Conservation (phyloP, 30 jellyfish, hydroid and myxozoan genomes). For the Hydractinia echinata region DNA sequence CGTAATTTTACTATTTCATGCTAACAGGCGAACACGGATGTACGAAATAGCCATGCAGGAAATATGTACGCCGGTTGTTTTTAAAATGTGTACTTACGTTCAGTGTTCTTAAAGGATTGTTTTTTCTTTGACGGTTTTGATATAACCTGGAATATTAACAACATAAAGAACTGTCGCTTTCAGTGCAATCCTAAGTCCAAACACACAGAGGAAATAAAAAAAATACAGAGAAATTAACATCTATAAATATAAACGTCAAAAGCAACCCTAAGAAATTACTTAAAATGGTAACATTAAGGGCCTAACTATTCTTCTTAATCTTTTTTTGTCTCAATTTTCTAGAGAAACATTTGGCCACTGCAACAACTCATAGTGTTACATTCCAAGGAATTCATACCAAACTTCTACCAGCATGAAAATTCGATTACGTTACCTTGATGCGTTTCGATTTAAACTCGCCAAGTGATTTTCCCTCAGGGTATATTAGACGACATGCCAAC, state of each 20-base stretch:
- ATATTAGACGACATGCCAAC: slow-evolving; percentile 48
- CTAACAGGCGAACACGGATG: no score
- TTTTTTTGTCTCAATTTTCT: not conserved
- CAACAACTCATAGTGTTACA: no score
- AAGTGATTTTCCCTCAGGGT: slow-evolving; percentile 85
- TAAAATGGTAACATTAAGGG: not conserved
- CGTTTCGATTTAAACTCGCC: slow-evolving; percentile 83
- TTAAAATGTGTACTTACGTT: slow-evolving; percentile 45
- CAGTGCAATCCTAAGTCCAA: no score
- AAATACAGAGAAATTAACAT: not conserved
- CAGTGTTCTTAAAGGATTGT: slow-evolving; percentile 90
- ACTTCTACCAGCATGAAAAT: not conserved
- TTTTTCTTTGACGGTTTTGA: slow-evolving; percentile 95
- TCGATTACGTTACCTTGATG: slow-evolving; percentile 62
- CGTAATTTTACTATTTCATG: no score
- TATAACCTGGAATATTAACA: slow-evolving; percentile 56
- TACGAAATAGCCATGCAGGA: no score
- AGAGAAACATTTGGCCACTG: no score
- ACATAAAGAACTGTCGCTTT: not conserved
- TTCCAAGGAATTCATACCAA: no score
- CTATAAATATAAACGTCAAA: no score
- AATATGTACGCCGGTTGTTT: no score
- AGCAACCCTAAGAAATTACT: not conserved
- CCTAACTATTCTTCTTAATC: not conserved
- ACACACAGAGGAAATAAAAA: not conserved